Conservation (phyloP, 1,140 invertebrate genomes). For the Meloidogyne chitwoodi region DNA sequence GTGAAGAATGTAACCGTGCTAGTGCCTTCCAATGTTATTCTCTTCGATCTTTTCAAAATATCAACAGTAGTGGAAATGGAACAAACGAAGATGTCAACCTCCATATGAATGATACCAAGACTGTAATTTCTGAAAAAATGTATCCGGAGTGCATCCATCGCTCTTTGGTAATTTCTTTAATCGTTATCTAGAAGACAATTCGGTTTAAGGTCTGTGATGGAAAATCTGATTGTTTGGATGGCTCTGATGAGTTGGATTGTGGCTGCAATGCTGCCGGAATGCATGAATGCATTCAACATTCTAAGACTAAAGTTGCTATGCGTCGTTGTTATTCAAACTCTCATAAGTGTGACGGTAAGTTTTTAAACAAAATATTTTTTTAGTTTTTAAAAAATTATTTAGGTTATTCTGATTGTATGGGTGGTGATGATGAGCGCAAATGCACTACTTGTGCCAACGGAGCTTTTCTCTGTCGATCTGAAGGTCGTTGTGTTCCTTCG, state of each 20-base stretch:
- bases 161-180: constrained; percentile 7
- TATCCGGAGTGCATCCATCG: constrained; percentile 10
- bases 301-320: background rate
- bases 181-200: background rate
- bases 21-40: constrained; percentile 24
- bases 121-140: constrained; percentile 12
- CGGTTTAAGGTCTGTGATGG: constrained; percentile 41
- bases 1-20: constrained; percentile 28
- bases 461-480: constrained; percentile 25
- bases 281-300: constrained; percentile 69
- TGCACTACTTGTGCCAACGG: constrained; percentile 6
- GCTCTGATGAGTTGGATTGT: constrained; percentile 39
- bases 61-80: background rate
- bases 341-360: constrained; percentile 24
- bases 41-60: background rate
- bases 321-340: constrained; percentile 12
- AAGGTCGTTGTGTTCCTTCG: constrained; percentile 30
- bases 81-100: background rate
- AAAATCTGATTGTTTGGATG: constrained; percentile 25
- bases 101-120: background rate
- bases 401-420: constrained; percentile 38
- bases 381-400: constrained; percentile 60
- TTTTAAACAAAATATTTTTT: background rate
- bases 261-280: constrained; percentile 2
- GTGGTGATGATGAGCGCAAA: constrained; percentile 30